These are phyloP conservation scores for Huso huso DNA, from an alignment of 2,797 vertebrate genomes.

Conservation along the genomic window DNA sequence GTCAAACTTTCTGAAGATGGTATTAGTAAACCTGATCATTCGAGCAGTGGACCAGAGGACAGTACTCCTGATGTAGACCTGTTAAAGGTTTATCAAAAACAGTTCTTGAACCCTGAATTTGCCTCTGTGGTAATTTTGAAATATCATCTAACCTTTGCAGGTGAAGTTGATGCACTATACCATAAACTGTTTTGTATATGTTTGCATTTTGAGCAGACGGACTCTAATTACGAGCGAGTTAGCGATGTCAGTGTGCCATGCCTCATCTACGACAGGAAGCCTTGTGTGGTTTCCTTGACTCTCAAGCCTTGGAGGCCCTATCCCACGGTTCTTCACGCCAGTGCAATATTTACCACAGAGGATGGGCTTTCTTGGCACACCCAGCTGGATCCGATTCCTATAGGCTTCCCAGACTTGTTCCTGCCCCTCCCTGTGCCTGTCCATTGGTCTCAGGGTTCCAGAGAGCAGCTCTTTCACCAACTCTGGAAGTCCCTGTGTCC, in stretches of 20 bases:
- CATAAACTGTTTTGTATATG: slow-evolving; percentile 62
- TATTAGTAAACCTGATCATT: not conserved
- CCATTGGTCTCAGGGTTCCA: slow-evolving; percentile 24
- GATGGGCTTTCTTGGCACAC: slow-evolving; percentile 61
- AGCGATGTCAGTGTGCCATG: slow-evolving; percentile 59
- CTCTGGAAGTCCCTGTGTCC: slow-evolving; percentile 58
- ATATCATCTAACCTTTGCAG: slow-evolving; percentile 45
- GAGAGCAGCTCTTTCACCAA: slow-evolving; percentile 48
- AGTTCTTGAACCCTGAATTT: slow-evolving; percentile 40
- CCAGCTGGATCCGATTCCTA: slow-evolving; percentile 48
- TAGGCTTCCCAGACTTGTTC: slow-evolving; percentile 67
- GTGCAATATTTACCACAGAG: slow-evolving; percentile 61
- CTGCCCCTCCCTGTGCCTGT: slow-evolving; percentile 43
- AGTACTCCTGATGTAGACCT: not conserved
- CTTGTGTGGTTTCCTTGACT: slow-evolving; percentile 45
- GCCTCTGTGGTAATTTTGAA: slow-evolving; percentile 44
- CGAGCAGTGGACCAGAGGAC: not conserved
- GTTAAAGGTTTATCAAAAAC: slow-evolving; percentile 44
- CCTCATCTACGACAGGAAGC: slow-evolving; percentile 45
- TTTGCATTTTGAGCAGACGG: slow-evolving; percentile 60
- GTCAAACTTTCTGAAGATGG: slow-evolving; percentile 19
- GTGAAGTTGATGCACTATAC: slow-evolving; percentile 30
- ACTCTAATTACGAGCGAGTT: slow-evolving; percentile 54
- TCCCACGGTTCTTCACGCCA: slow-evolving; percentile 52
- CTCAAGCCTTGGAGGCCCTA: slow-evolving; percentile 58